Base-by-base conservation (phyloP, 1,140 invertebrate genomes). In the Bombus huntii region DNA sequence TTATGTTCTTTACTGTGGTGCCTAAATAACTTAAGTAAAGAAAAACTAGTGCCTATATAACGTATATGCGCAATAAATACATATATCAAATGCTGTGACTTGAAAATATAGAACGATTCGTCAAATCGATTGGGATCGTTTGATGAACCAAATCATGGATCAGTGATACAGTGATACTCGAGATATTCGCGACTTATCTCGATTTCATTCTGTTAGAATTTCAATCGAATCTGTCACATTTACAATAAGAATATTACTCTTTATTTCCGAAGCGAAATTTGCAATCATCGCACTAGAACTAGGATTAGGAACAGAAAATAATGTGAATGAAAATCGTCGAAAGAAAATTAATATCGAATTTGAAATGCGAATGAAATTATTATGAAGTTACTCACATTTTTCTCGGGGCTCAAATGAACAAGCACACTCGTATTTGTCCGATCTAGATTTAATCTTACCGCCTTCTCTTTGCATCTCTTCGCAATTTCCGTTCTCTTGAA, bases 11-110 rank as follows among this genome's bases (percentile, higher is more conserved):
- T 83, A 75, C 79, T 88, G 76, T 90, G 93, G 93, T 94, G 93
- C 94, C 94, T 94, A 93, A 92, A 76, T 75, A 83, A 87, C 72
- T 28, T 73, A 65, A 91, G 90, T 91, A 73, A 92, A 92, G 88
- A 91, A 92, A 93, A 93, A 93, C 88, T 93, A 94, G 93, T 94
- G 93, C 93, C 93, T 94, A 89, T 94, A 87, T 39, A 85, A 88
- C 82, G 77, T 86, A 83, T 84, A 83, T 66, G 88, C 89, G 90
- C 87, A 90, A 92, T 91, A 92, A 88, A 85, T 66, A 83, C 73
- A 74, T 65, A 89, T 83, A 42, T 77, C 44, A 25, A 39, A 80
- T 28, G 44, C 66, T 68, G 44, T 37, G 47, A 78, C 28, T 28
- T 34, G 22, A 57, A 59, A 44, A 62, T n/a, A 42, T 12, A 6